These are phyloP conservation scores for Chlamydotis undulata DNA, from an alignment of 2,113 vertebrate genomes.

Conservation along the genomic window DNA sequence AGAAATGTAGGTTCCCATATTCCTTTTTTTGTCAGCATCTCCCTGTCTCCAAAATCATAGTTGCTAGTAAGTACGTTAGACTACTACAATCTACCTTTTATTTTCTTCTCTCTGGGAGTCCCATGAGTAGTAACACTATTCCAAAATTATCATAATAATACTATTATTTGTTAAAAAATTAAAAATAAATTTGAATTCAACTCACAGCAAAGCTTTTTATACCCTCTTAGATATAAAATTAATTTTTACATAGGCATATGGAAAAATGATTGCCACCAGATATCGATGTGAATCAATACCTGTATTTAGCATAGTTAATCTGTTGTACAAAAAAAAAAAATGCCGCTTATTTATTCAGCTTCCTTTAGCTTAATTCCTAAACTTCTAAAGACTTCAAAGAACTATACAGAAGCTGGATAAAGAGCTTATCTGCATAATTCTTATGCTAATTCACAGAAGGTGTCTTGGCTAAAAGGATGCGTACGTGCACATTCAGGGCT, in stretches of 20 bases:
- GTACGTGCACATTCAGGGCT: not conserved
- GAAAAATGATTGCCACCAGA: not conserved
- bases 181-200: not conserved
- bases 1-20: not conserved
- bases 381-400: conserved; percentile 60
- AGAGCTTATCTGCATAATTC: conserved; percentile 62
- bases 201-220: not conserved
- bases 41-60: not conserved
- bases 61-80: not conserved
- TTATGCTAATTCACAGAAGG: conserved; percentile 59
- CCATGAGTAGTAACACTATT: not conserved
- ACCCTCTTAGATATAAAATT: not conserved
- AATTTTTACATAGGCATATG: not conserved
- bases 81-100: not conserved
- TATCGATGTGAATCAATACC: not conserved
- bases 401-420: conserved; percentile 33
- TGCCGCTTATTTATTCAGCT: conserved; percentile 26
- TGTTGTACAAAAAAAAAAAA: conserved; percentile 45
- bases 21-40: not conserved
- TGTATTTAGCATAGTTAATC: conserved; percentile 51
- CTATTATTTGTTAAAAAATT: not conserved
- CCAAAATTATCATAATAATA: not conserved
- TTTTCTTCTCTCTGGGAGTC: not conserved
- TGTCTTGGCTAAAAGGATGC: conserved; percentile 41
- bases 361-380: conserved; percentile 44